Evolutionary conservation across 2,797 vertebrate species (phyloP).

Genomic region (Microctenopoma stevenorrisi): DNA sequence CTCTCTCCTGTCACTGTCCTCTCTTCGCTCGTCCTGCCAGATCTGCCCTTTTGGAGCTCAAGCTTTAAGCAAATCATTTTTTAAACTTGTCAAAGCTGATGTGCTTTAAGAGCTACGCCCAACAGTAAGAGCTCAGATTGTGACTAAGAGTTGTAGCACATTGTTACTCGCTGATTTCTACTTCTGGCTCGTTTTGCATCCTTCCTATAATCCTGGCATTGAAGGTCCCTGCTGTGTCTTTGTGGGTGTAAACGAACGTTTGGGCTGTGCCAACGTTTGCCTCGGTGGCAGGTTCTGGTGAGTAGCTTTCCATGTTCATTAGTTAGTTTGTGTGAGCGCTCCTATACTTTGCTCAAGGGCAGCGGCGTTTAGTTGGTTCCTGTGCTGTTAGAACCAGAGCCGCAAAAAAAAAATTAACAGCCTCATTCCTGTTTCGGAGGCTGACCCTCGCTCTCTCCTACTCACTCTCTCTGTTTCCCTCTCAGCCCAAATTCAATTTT

Average conservation of each 20-base stretch:
- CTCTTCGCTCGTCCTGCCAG: constrained; percentile 40
- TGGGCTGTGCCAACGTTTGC: constrained; percentile 49
- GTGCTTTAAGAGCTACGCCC: constrained; percentile 48
- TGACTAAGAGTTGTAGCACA: constrained; percentile 24
- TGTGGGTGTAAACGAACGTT: constrained; percentile 10
- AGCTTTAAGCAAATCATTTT: constrained; percentile 14
- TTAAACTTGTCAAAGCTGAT: constrained; percentile 47
- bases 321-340: constrained; percentile 37
- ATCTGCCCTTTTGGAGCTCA: constrained; percentile 36
- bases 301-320: constrained; percentile 70
- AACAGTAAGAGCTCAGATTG: constrained; percentile 21
- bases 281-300: constrained; percentile 50
- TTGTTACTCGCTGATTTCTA: constrained; percentile 48
- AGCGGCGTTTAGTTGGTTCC: constrained; percentile 46
- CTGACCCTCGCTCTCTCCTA: constrained; percentile 24
- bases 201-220: constrained; percentile 34
- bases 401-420: constrained; percentile 74
- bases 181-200: constrained; percentile 33
- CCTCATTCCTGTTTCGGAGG: constrained; percentile 71
- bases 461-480: constrained; percentile 42
- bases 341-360: constrained; percentile 48
- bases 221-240: constrained; percentile 4
- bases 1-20: constrained; percentile 55
- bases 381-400: constrained; percentile 70
- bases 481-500: constrained; percentile 67